A percentile compares a stretch with the other conserved stretches of the same genome.
Evolutionary conservation across 2,888 invertebrate genomes (phyloP).

Genomic region (Pollenia griseotomentosa): DNA sequence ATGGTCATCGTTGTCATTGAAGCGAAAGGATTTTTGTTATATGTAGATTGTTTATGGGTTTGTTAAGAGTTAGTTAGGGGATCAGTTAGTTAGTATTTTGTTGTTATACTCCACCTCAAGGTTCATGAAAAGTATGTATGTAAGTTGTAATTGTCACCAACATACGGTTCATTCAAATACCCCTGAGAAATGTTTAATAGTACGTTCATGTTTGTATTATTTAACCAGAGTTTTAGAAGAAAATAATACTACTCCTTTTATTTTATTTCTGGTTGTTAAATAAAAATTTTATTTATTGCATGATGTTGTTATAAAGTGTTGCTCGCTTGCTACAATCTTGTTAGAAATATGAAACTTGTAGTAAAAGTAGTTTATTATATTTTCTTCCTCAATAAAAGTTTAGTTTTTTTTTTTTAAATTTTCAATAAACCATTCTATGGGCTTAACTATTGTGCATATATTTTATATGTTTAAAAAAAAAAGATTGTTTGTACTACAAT

Average conservation of each 20-base stretch:
- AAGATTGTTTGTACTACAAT: constrained; percentile 55
- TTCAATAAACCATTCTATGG: constrained; percentile 55
- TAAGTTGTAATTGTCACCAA: constrained; percentile 66
- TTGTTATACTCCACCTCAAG: constrained; percentile 63
- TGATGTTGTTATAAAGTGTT: constrained; percentile 34
- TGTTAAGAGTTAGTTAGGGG: constrained; percentile 22
- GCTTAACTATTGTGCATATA: constrained; percentile 27
- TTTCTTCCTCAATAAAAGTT: constrained; percentile 44
- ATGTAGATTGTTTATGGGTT: not conserved
- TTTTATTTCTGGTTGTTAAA: constrained; percentile 50
- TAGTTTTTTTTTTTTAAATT: constrained; percentile 4
- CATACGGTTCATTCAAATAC: constrained; percentile 23
- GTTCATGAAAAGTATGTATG: constrained; percentile 44
- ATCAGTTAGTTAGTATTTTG: constrained; percentile 42
- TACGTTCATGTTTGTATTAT: constrained; percentile 11
- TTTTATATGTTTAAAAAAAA: not conserved
- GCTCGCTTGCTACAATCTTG: constrained; percentile 61
- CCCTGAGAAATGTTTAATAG: constrained; percentile 10
- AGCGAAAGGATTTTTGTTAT: constrained; percentile 61
- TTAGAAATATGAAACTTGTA: constrained; percentile 74
- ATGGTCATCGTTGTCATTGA: constrained; percentile 36
- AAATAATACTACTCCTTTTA: constrained; percentile 50
- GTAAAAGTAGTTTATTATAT: constrained; percentile 71
- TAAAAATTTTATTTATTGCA: constrained; percentile 64
- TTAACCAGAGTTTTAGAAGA: constrained; percentile 47